Percentiles rank a stretch among this genome's conserved stretches.
Conservation (phyloP, 2,888 invertebrate genomes). For the Brenthis daphne region DNA sequence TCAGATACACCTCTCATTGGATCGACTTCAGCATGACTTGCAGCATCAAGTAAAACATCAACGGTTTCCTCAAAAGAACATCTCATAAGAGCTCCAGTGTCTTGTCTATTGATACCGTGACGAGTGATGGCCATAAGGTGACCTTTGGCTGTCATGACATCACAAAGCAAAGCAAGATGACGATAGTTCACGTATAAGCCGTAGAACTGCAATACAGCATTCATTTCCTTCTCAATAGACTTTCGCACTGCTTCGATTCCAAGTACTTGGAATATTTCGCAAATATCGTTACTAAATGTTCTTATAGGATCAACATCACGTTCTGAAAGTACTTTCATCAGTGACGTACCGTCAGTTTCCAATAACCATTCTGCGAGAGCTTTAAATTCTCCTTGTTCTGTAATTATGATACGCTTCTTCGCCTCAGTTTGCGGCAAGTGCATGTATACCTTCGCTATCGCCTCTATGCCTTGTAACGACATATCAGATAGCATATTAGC, state of each 20-base stretch:
- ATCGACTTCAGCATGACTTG: conserved; percentile 99
- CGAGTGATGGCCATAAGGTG: conserved; percentile 99
- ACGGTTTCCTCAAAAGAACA: conserved; percentile 99
- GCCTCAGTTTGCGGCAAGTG: conserved; percentile 98
- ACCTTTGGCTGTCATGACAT: conserved; percentile 99
- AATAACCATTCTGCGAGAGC: conserved; percentile 99
- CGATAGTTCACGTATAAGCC: conserved; percentile 99
- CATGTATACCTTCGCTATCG: conserved; percentile 99
- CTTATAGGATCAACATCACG: conserved; percentile 98
- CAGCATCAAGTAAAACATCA: conserved; percentile 98
- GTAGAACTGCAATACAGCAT: conserved; percentile 99
- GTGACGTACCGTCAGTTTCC: conserved; percentile 99
- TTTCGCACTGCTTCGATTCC: conserved; percentile 99
- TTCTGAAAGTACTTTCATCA: conserved; percentile 99
- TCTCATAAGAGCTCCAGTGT: conserved; percentile 99
- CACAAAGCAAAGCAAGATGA: conserved; percentile 98
- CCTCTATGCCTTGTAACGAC: conserved; percentile 98
- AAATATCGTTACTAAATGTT: conserved; percentile 99
- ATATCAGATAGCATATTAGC: conserved; percentile 99
- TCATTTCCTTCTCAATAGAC: conserved; percentile 99
- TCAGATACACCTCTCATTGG: conserved; percentile 99
- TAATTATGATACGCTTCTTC: conserved; percentile 98
- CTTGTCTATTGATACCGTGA: conserved; percentile 99
- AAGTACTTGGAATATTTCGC: conserved; percentile 98
- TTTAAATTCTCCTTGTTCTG: conserved; percentile 98